Base-by-base conservation (phyloP, 2,888 invertebrate genomes). In the Amphipoea lucens region DNA sequence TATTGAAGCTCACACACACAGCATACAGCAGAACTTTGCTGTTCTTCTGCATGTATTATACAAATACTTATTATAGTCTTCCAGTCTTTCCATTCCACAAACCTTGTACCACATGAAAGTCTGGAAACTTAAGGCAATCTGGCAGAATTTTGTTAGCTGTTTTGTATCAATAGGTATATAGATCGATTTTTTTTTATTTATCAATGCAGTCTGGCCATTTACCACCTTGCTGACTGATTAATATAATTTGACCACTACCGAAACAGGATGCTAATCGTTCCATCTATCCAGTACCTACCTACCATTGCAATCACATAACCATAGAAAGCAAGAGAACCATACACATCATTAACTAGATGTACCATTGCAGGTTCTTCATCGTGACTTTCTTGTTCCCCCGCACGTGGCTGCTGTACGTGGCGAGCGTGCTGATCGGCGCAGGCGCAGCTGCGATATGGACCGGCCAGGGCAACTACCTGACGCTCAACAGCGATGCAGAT, bases 401-500 rank as follows among this genome's bases (percentile, higher is more conserved):
- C 89, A 98, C 98, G 36, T 98, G 98, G 98, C 96, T 99, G 11
- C 96, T 99, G 73, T 99, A 99, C 95, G 94, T 97, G 72, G 98
- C 98, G 60, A 99, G 99, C 88, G 98, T 97, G 12, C 90, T 99
- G 60, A 97, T 99, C 66, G 99, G 99, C 72, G 97, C 98, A 5
- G 99, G 99, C 70, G 99, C 99, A 0, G 99, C 99, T 4, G 97
- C 99, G 69, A 98, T 99, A 85, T 99, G 99, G 99, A 99, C 99
- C 69, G 98, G 99, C 0, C 99, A 99, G 96, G 99, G 99, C 57
- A 96, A 96, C 92, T 96, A 96, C 85, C 93, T 99, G 76, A 99
- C 99, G 0, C 97, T 99, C 78, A 99, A 99, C 97, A 99, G 99
- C 87, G 98, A 98, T 87, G 96, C 98, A 0, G 97, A 98, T 0